phyloP scores from a whole-genome alignment of 1,140 invertebrate species.

The Zaprionus tsacasi region DNA sequence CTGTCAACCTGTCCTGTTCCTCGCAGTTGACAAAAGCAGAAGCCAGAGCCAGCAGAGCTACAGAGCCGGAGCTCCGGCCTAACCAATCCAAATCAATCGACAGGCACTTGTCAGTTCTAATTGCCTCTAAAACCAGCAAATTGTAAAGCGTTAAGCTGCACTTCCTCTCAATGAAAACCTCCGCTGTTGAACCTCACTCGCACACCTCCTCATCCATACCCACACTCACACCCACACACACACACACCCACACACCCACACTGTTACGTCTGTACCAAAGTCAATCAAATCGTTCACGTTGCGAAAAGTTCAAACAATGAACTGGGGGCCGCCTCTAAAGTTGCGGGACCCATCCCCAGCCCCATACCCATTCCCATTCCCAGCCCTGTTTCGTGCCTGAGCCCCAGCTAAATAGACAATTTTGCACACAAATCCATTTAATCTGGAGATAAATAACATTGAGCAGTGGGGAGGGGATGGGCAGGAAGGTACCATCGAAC shows the following conservation, averaged over 20 bases:
- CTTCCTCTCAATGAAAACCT: slow-evolving; percentile 31
- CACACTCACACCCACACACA: neutral
- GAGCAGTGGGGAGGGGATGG: slow-evolving; percentile 1
- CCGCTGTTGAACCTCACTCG: neutral
- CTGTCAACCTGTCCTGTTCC: slow-evolving; percentile 22
- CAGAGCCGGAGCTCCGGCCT: neutral
- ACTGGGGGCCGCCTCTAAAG: slow-evolving; percentile 30
- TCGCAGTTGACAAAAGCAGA: slow-evolving; percentile 42
- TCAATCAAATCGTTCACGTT: slow-evolving; percentile 72
- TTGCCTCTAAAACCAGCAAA: slow-evolving; percentile 57
- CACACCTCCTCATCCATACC: neutral
- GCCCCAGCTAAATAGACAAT: slow-evolving; percentile 74
- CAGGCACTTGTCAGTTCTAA: slow-evolving; percentile 55
- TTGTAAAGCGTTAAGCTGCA: slow-evolving; percentile 54
- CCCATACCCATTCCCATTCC: neutral
- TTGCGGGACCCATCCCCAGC: neutral
- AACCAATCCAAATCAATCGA: slow-evolving; percentile 49
- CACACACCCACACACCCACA: neutral
- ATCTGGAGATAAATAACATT: slow-evolving; percentile 82
- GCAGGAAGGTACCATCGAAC: neutral
- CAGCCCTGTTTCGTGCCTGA: neutral
- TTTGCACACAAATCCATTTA: slow-evolving; percentile 82
- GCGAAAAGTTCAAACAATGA: slow-evolving; percentile 80
- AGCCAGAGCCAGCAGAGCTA: neutral
- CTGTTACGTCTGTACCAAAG: slow-evolving; percentile 40